Percentiles rank a stretch among this genome's conserved stretches.
phyloP scores from a whole-genome alignment of 2,888 invertebrate species.

The Lathronympha strigana region DNA sequence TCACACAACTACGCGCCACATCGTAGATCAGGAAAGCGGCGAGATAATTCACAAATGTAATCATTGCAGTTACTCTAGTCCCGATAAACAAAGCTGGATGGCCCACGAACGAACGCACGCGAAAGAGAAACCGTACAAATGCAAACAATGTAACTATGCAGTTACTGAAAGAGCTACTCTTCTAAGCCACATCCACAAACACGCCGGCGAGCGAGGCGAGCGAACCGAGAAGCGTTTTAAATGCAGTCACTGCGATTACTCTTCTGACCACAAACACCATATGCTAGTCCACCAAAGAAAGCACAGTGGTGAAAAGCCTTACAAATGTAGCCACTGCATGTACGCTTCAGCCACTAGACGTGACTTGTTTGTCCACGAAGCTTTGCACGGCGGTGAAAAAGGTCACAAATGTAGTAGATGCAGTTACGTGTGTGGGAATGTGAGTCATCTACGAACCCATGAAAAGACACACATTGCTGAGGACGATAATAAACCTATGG shows the following conservation, averaged over 20 bases:
- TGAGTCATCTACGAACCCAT: neutral
- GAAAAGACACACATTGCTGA: neutral
- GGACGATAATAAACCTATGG: neutral
- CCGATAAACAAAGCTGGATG: neutral
- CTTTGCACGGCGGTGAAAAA: neutral
- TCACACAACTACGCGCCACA: neutral
- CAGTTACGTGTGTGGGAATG: neutral
- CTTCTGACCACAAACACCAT: constrained; percentile 1
- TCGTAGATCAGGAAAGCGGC: neutral
- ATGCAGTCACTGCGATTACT: constrained; percentile 11
- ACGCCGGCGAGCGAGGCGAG: neutral
- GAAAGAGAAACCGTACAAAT: neutral
- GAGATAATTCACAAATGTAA: neutral
- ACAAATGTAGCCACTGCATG: neutral
- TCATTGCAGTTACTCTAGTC: neutral
- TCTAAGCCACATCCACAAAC: neutral
- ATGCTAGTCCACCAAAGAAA: constrained; percentile 3
- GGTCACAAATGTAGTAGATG: neutral
- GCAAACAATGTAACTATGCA: neutral
- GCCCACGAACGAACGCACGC: neutral
- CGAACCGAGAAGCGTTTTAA: neutral
- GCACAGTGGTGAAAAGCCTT: constrained; percentile 11
- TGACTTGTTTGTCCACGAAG: neutral
- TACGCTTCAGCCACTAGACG: constrained; percentile 2
- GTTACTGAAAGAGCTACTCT: neutral